Evolutionary conservation across 2,113 vertebrate species (phyloP).

Genomic region (Raja brachyura): DNA sequence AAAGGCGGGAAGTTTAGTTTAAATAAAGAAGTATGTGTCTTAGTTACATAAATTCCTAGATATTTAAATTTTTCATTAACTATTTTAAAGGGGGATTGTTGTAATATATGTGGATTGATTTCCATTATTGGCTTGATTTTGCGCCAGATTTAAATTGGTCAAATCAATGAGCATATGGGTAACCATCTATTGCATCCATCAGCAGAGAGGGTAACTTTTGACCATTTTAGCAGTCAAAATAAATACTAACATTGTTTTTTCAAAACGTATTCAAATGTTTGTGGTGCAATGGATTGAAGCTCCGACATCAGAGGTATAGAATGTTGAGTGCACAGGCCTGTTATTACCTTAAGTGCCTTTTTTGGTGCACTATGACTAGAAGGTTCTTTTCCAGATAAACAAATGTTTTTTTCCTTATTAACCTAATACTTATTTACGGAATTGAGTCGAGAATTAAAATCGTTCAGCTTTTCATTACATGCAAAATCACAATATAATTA

Average conservation of each 20-base stretch:
- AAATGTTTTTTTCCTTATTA: neutral
- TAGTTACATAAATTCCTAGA: no score
- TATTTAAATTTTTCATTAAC: no score
- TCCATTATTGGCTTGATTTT: no score
- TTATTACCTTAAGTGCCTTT: neutral
- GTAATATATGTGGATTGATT: no score
- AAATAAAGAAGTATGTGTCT: no score
- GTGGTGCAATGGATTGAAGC: neutral
- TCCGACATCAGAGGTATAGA: neutral
- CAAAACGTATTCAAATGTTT: neutral
- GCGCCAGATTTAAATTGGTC: neutral
- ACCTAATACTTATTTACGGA: neutral
- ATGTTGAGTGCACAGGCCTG: neutral
- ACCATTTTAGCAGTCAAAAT: neutral
- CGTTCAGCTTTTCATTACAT: neutral
- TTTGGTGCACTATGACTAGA: neutral
- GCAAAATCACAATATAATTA: neutral
- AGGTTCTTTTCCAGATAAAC: neutral
- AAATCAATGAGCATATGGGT: neutral
- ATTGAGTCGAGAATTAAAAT: neutral
- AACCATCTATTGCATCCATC: neutral
- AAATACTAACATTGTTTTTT: neutral
- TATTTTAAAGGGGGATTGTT: no score
- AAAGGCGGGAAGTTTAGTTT: no score
- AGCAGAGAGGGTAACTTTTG: neutral